Evolutionary conservation across 1,140 invertebrate genomes (phyloP).

Genomic region (Ips typographus): DNA sequence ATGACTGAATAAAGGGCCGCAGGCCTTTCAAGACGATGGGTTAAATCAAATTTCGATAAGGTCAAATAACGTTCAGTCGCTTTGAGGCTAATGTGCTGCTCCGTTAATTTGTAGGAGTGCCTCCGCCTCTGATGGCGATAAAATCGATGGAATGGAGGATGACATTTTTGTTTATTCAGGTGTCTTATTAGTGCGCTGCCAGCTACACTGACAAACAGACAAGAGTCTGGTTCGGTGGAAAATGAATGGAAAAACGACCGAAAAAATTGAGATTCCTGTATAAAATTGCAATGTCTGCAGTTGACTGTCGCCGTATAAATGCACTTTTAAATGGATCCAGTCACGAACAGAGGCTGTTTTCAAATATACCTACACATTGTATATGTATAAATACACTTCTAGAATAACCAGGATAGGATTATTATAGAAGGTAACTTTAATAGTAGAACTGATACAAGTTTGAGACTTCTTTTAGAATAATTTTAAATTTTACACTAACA

Average conservation of each 20-base stretch:
- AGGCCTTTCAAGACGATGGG: background rate
- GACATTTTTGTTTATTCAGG: conserved; percentile 8
- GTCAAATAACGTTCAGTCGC: no score
- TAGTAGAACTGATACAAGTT: no score
- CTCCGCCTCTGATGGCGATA: no score
- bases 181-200: conserved; percentile 8
- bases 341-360: background rate
- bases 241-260: conserved; percentile 8
- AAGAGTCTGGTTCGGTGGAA: conserved; percentile 3
- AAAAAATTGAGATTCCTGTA: background rate
- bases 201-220: conserved; percentile 4
- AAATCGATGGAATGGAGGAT: background rate
- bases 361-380: no score
- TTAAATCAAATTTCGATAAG: no score
- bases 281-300: conserved; percentile 1
- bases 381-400: no score
- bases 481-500: no score
- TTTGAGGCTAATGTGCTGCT: no score
- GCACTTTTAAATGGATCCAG: background rate
- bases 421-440: no score
- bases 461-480: no score
- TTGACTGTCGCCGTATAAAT: conserved; percentile 3
- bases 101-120: no score
- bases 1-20: background rate
- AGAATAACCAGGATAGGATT: no score